Evolutionary conservation across 2,888 invertebrate species (phyloP).

Genomic region (Dorcus parallelipipedus): DNA sequence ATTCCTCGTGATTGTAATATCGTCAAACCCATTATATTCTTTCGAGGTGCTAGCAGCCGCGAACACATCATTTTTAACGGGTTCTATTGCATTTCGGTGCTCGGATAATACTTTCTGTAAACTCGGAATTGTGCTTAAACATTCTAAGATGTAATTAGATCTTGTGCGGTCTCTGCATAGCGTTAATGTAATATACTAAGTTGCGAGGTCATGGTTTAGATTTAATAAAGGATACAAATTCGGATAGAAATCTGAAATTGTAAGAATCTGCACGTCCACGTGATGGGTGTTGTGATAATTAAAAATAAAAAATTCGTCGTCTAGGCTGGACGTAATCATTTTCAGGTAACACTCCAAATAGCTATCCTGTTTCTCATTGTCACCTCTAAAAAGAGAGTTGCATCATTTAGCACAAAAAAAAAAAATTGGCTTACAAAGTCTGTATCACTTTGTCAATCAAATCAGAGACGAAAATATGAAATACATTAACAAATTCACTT

Average conservation of each 20-base stretch:
- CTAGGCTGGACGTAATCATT: conserved; percentile 38
- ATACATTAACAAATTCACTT: conserved; percentile 40
- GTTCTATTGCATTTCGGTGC: not conserved
- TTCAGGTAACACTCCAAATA: conserved; percentile 41
- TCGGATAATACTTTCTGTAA: conserved; percentile 12
- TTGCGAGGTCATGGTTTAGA: too few species aligned
- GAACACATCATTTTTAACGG: not conserved
- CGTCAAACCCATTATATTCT: conserved; percentile 4
- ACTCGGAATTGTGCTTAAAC: conserved; percentile 34
- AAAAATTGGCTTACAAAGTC: conserved; percentile 34
- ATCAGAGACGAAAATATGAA: conserved; percentile 37
- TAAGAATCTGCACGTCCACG: conserved; percentile 39
- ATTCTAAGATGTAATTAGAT: conserved; percentile 40
- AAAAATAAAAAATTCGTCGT: conserved; percentile 45
- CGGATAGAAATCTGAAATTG: conserved; percentile 38
- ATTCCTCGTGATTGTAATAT: not conserved
- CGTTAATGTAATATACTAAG: not conserved
- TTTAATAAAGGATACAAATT: conserved; percentile 30
- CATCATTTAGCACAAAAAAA: not conserved
- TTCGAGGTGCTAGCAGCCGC: not conserved
- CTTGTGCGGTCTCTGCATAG: conserved; percentile 40
- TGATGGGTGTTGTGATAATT: conserved; percentile 43
- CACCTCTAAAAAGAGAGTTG: conserved; percentile 31
- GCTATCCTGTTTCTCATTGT: conserved; percentile 36
- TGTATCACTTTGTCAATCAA: conserved; percentile 41